phyloP scores from a whole-genome alignment of 2,797 vertebrate genomes.

The Pteronotus mesoamericanus region DNA sequence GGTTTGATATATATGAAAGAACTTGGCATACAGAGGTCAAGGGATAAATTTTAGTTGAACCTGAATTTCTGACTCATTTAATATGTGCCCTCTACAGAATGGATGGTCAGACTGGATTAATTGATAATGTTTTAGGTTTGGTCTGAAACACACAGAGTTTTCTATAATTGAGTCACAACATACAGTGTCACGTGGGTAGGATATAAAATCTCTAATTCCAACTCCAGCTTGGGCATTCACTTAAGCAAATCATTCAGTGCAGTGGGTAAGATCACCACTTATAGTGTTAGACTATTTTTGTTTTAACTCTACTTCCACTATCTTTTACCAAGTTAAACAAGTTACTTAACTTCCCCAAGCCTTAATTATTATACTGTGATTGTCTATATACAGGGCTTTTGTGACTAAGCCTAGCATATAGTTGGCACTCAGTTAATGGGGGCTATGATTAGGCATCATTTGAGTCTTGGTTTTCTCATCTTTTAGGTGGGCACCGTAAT shows the following conservation, averaged over 20 bases:
- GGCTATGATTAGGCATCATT: background rate
- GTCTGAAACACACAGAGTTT: background rate
- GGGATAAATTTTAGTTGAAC: background rate
- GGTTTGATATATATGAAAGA: background rate
- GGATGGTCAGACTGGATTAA: background rate
- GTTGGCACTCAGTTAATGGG: background rate
- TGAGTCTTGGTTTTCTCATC: background rate
- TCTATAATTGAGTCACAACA: background rate
- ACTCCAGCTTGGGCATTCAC: background rate
- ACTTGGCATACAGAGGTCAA: background rate
- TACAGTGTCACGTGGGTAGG: background rate
- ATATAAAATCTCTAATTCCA: background rate
- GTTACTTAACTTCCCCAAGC: background rate
- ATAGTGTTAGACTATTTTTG: background rate
- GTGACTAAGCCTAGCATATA: background rate
- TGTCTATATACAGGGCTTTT: background rate
- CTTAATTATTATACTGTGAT: background rate
- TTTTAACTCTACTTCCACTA: background rate
- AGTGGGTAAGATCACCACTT: background rate
- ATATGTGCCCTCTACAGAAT: background rate
- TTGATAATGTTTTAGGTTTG: background rate
- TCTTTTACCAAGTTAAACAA: background rate
- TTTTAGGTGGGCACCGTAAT: background rate
- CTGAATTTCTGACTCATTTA: background rate
- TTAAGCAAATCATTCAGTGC: background rate